Conservation (phyloP, 2,797 vertebrate species). For the Dipus sagitta region DNA sequence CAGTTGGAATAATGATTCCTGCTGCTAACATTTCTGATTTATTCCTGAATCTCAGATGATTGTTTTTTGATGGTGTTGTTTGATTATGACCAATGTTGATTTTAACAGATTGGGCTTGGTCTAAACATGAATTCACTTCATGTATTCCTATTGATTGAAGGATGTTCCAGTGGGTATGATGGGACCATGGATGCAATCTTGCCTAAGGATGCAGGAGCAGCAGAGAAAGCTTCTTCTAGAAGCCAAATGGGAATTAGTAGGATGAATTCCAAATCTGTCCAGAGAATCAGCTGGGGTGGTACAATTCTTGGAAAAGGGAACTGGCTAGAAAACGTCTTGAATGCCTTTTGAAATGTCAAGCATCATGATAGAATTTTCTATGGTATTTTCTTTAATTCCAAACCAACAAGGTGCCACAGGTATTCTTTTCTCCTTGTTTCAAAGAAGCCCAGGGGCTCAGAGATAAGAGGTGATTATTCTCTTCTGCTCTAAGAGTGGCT, state of each 20-base stretch:
- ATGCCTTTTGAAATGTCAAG: not conserved
- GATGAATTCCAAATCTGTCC: not conserved
- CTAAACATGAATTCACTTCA: not conserved
- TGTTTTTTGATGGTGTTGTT: not conserved
- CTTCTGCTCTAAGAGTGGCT: not conserved
- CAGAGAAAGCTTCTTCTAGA: not conserved
- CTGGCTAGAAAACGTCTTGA: not conserved
- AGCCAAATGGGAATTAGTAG: not conserved
- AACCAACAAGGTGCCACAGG: not conserved
- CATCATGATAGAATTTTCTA: not conserved
- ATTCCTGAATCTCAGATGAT: not conserved
- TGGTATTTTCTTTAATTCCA: not conserved
- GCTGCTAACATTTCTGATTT: not conserved
- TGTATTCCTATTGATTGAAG: not conserved
- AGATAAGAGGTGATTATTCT: not conserved
- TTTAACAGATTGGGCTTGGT: conserved; percentile 25
- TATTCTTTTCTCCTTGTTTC: not conserved
- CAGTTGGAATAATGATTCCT: not conserved
- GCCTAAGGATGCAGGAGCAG: not conserved
- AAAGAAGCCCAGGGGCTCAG: not conserved
- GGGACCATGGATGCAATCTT: not conserved
- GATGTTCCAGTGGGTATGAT: not conserved
- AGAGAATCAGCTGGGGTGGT: not conserved
- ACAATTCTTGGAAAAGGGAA: not conserved
- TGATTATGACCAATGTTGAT: conserved; percentile 20